These are phyloP conservation scores for Enteromius fasciolatus DNA, from an alignment of 2,797 vertebrate species.

Conservation along the genomic window DNA sequence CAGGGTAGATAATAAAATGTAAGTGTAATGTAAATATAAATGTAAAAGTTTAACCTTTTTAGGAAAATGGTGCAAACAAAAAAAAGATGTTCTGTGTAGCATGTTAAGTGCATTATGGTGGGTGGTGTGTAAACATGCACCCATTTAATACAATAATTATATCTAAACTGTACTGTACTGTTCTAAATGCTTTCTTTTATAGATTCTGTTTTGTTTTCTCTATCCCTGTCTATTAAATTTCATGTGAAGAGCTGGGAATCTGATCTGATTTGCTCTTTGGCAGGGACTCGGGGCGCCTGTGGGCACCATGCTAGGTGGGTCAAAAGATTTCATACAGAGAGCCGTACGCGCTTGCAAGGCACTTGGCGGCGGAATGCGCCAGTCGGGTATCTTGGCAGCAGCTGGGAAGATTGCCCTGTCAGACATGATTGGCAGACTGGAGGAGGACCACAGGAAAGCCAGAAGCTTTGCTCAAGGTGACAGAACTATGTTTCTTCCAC, in stretches of 20 bases:
- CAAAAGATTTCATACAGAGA: constrained; percentile 72
- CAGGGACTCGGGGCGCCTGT: constrained; percentile 85
- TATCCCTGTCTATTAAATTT: background rate
- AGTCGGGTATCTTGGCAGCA: constrained; percentile 81
- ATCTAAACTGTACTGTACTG: background rate
- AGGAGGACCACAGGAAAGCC: constrained; percentile 81
- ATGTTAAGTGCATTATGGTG: background rate
- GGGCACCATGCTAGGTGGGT: constrained; percentile 79
- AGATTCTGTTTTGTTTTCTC: background rate
- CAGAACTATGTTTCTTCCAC: constrained; percentile 12
- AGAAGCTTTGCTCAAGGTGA: constrained; percentile 81
- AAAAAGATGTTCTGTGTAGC: background rate
- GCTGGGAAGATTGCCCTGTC: constrained; percentile 80
- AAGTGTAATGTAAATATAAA: background rate
- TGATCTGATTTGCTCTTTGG: background rate
- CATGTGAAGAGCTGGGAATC: background rate
- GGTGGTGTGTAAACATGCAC: background rate
- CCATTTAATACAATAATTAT: background rate
- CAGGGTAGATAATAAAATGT: background rate
- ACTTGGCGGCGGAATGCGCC: constrained; percentile 83
- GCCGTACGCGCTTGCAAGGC: constrained; percentile 79
- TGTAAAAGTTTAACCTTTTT: background rate
- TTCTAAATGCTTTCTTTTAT: background rate
- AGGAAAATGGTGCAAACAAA: background rate
- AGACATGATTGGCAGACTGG: constrained; percentile 68